Conservation (phyloP, 2,888 invertebrate species). For the Cybosia mesomella region DNA sequence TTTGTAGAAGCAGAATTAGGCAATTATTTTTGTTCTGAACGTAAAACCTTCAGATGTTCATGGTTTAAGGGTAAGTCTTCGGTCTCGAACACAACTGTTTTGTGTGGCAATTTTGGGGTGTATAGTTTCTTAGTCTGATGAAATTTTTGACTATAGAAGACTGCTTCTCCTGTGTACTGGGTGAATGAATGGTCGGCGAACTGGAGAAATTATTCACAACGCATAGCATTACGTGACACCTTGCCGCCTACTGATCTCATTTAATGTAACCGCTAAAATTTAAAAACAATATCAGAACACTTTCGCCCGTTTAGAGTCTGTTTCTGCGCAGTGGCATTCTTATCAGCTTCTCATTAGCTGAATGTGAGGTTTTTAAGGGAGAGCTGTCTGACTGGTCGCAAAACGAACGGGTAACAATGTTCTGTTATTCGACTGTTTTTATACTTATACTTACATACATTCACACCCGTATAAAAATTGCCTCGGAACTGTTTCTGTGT, state of each 20-base stretch:
- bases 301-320: not conserved
- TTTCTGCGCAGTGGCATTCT: not conserved
- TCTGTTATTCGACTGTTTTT: too few relatives aligned
- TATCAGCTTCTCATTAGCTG: not conserved
- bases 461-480: too few relatives aligned
- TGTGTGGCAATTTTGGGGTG: not conserved
- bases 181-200: not conserved
- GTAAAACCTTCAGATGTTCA: not conserved
- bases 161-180: not conserved
- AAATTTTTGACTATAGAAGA: not conserved
- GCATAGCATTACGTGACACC: not conserved
- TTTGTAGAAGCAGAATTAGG: not conserved
- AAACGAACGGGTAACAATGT: too few relatives aligned
- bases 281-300: not conserved
- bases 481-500: not conserved
- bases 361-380: too few relatives aligned
- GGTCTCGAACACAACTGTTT: not conserved
- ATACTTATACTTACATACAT: too few relatives aligned
- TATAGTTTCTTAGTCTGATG: not conserved
- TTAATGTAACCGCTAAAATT: not conserved
- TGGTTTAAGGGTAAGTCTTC: not conserved
- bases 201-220: not conserved
- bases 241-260: not conserved
- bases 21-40: constrained; percentile 6
- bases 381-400: too few relatives aligned